A percentile compares a stretch with the other conserved stretches of the same genome.
These are phyloP conservation scores for Parasteatoda tepidariorum DNA, from an alignment of 1,140 invertebrate species.

Conservation along the genomic window DNA sequence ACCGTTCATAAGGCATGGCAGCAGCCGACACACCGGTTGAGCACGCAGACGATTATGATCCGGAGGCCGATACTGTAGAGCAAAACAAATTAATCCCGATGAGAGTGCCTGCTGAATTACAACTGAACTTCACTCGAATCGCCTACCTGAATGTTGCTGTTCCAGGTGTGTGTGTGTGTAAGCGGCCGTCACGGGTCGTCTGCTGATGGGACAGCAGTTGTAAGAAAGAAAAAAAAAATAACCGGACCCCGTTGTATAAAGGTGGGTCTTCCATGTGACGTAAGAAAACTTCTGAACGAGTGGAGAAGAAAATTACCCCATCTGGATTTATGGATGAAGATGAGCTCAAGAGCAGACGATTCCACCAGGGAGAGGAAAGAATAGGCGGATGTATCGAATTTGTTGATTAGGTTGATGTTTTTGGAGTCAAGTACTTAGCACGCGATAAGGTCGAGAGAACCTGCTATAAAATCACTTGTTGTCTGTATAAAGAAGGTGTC, in stretches of 20 bases:
- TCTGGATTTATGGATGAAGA: background rate
- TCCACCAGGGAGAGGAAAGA: background rate
- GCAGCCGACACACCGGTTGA: background rate
- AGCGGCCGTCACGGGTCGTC: slow-evolving; percentile 33
- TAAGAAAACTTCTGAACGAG: background rate
- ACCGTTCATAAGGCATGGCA: slow-evolving; percentile 54
- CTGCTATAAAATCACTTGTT: no score
- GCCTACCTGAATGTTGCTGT: slow-evolving; percentile 24
- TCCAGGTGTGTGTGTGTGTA: slow-evolving; percentile 22
- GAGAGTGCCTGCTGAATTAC: background rate
- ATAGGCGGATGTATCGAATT: background rate
- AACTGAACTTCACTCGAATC: slow-evolving; percentile 36
- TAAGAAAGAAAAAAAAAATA: background rate
- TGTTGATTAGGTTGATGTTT: background rate
- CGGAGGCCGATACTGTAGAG: background rate
- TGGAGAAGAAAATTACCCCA: slow-evolving; percentile 37
- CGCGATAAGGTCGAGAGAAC: background rate
- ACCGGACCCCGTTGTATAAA: slow-evolving; percentile 18
- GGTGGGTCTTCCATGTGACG: slow-evolving; percentile 1
- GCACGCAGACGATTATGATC: background rate
- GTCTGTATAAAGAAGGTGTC: no score
- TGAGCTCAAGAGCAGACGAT: background rate
- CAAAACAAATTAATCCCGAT: slow-evolving; percentile 1
- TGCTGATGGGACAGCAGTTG: background rate
- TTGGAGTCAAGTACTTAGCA: background rate